Evolutionary conservation across 2,888 invertebrate species (phyloP).

Genomic region (Elegia similella): DNA sequence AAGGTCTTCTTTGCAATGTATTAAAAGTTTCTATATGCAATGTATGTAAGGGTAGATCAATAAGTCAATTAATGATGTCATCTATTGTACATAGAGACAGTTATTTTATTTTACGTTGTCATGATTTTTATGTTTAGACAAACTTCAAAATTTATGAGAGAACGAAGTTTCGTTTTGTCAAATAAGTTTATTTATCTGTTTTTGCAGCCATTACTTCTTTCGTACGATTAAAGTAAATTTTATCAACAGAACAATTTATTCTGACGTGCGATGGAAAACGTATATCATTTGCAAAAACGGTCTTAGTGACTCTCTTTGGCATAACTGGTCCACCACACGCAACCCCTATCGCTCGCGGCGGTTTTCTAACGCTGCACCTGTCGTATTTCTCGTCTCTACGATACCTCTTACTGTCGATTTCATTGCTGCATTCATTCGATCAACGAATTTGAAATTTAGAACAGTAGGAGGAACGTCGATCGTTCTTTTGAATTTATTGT

Average conservation of each 20-base stretch:
- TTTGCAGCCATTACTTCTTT: too few species aligned
- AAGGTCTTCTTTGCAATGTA: too few species aligned
- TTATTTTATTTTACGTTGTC: too few species aligned
- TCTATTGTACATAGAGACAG: too few species aligned
- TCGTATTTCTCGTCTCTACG: constrained; percentile 41
- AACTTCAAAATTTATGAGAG: too few species aligned
- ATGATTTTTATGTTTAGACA: too few species aligned
- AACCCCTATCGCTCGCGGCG: constrained; percentile 64
- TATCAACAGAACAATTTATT: constrained; percentile 38
- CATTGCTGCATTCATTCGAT: constrained; percentile 47
- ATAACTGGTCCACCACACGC: constrained; percentile 72
- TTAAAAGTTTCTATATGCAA: too few species aligned
- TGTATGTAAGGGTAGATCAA: too few species aligned
- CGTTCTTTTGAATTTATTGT: constrained; percentile 39
- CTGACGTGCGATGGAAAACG: constrained; percentile 63
- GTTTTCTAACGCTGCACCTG: constrained; percentile 68
- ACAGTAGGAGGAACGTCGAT: constrained; percentile 35
- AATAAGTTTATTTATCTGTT: too few species aligned
- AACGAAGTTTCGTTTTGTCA: too few species aligned
- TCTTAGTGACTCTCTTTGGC: constrained; percentile 62
- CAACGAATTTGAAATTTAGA: constrained; percentile 25
- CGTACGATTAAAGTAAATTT: not conserved
- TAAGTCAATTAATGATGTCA: too few species aligned
- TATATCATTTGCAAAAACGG: constrained; percentile 71
- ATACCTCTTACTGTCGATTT: constrained; percentile 37